Conservation (phyloP, 2,888 invertebrate genomes). For the Ecdyonurus torrentis region DNA sequence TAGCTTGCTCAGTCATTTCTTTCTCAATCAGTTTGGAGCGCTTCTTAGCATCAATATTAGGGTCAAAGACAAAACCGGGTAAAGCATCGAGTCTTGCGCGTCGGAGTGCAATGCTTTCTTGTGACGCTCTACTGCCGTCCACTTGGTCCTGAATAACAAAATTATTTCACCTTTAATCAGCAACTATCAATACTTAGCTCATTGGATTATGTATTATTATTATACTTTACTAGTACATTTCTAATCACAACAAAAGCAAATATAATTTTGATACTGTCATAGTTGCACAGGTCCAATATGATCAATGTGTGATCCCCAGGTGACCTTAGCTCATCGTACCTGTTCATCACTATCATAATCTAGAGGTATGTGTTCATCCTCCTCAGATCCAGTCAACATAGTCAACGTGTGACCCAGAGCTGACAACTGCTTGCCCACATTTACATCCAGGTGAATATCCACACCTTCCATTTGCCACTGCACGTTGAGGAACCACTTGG, state of each 20-base stretch:
- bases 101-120: constrained; percentile 51
- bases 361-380: constrained; percentile 53
- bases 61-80: constrained; percentile 71
- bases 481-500: constrained; percentile 96
- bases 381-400: constrained; percentile 73
- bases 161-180: no score
- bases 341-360: constrained; percentile 63
- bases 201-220: constrained; percentile 26
- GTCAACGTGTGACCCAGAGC: constrained; percentile 90
- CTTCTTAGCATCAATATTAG: constrained; percentile 58
- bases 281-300: constrained; percentile 40
- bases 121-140: constrained; percentile 40
- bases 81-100: constrained; percentile 32
- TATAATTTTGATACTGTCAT: no score
- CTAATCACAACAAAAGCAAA: no score
- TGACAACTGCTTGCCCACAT: constrained; percentile 89
- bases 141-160: constrained; percentile 39
- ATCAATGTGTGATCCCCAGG: constrained; percentile 9
- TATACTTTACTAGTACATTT: constrained; percentile 33
- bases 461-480: constrained; percentile 99
- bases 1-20: constrained; percentile 95
- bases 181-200: no score
- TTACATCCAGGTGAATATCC: constrained; percentile 88
- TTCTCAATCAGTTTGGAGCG: constrained; percentile 87
- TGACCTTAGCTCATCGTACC: no score